Base-by-base conservation (phyloP, 2,888 invertebrate species). In the Drosophila monieri region DNA sequence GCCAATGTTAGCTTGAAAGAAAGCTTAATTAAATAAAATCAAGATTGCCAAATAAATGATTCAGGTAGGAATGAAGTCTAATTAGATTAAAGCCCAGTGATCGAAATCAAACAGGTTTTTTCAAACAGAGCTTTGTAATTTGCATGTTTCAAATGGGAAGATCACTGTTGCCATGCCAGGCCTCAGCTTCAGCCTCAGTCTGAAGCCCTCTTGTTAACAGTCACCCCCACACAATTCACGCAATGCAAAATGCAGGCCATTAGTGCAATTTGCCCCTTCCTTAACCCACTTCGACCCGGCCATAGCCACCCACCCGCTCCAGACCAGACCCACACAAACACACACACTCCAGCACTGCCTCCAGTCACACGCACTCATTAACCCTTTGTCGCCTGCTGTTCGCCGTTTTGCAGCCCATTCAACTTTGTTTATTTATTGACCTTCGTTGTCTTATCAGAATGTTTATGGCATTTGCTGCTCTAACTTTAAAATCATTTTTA, bases 241-340 rank as follows among this genome's bases (percentile, higher is more conserved):
- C 6, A 46, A 59, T 37, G 68, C 71, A 76, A 78, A 83, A 87
- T 85, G 83, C 85, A 80, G 88, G 83, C 80, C 88, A 87, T 87
- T 85, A 87, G 80, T 75, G 80, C 74, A 70, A 23, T 60, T 55
- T 55, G 51, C 53, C 65, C 49, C 57, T 59, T 37, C 18, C 39
- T 18, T 15, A 8, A 30, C 47, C 47, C 35, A 43, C 18, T 23
- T 8, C 32, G 18, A 3, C 47, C 27, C 44, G 27, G 14, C 32
- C 35, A 35, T 12, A 60, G 54, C 66, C 61, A 54, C 71, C 62
- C 41, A 46, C 71, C 62, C 41, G 43, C 54, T 64, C 47, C 44
- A 43, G 53, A 18, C 27, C 15, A 12, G n/a, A 12, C 4, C 9
- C 25, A 25, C 27, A 27, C 27, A 27, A 35, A n/a, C 32, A 35